Evolutionary conservation across 92 coral and sea anemone species (phyloP).

Genomic region (Scolanthus callimorphus): DNA sequence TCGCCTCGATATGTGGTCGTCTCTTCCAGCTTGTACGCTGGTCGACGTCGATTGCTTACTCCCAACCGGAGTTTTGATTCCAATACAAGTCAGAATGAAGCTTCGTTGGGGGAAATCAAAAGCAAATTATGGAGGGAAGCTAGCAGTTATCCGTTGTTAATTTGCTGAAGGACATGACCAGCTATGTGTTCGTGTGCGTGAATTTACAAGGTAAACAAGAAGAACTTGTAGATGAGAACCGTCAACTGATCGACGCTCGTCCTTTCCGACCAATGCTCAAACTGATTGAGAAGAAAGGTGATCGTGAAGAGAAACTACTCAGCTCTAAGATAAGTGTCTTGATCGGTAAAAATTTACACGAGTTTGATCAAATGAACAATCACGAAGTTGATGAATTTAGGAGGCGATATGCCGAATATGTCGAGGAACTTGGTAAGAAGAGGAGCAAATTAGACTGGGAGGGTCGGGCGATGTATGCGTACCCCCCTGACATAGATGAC

Average conservation of each 20-base stretch:
- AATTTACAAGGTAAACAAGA: conserved; percentile 91
- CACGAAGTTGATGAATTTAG: conserved; percentile 85
- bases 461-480: conserved; percentile 80
- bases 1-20: conserved; percentile 82
- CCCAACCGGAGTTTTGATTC: conserved; percentile 92
- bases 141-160: conserved; percentile 71
- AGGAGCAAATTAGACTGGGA: conserved; percentile 80
- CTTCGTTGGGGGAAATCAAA: conserved; percentile 78
- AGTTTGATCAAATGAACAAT: conserved; percentile 78
- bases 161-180: conserved; percentile 55
- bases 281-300: conserved; percentile 81
- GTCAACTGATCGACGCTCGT: conserved; percentile 76
- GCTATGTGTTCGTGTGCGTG: conserved; percentile 83
- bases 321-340: conserved; percentile 78
- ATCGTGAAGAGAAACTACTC: conserved; percentile 77
- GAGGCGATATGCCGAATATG: conserved; percentile 63
- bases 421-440: conserved; percentile 60
- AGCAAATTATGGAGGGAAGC: conserved; percentile 84
- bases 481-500: conserved; percentile 75
- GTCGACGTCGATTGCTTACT: conserved; percentile 88
- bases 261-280: conserved; percentile 91
- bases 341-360: conserved; percentile 84
- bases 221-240: conserved; percentile 80
- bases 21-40: conserved; percentile 43
- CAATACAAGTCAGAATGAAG: conserved; percentile 72